Base-by-base conservation (phyloP, 2,113 vertebrate genomes). In the Miniopterus natalensis region DNA sequence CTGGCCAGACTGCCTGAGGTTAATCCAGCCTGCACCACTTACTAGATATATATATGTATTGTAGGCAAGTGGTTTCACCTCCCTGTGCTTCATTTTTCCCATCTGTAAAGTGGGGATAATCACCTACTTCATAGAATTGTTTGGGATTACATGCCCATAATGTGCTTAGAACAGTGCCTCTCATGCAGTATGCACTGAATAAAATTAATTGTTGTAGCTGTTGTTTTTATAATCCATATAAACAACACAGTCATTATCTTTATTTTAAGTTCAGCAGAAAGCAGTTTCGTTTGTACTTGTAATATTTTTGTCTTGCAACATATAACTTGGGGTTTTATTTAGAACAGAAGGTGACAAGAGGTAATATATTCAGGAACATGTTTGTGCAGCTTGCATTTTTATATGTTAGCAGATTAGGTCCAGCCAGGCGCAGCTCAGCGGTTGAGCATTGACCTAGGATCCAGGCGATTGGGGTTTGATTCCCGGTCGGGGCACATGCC, bases 311-410 rank as follows among this genome's bases (percentile, higher is more conserved):
- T 49, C 20, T 59, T 53, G 75, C 78, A 40, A 81, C 47, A 20
- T 74, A 27, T 70, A n/a, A 86, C 53, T 88, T 79, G 25, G 49
- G 47, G 31, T 92, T 93, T 85, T 70, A 4, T 89, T 94, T 96
- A 70, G 73, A 63, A 93, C 49, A 88, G 61, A 92, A 77, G 25
- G 25, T 84, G 71, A 84, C 53, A 27, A 66, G 49, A 83, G 40
- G 61, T 81, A 81, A 59, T 71, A 21, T 27, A 25, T 17, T 79
- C 27, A 74, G 65, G 25, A 95, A 51, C 13, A 4, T n/a, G 27
- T 86, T 68, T 29, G 17, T 73, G 15, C 14, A 17, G 21, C 57
- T 66, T 95, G 65, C 63, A 8, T 75, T 89, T 92, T 21, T 61
- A 71, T 59, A 31, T 86, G 18, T 21, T 61, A 31, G 25, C n/a